phyloP scores from a whole-genome alignment of 2,113 vertebrate genomes.

The Motacilla alba region DNA sequence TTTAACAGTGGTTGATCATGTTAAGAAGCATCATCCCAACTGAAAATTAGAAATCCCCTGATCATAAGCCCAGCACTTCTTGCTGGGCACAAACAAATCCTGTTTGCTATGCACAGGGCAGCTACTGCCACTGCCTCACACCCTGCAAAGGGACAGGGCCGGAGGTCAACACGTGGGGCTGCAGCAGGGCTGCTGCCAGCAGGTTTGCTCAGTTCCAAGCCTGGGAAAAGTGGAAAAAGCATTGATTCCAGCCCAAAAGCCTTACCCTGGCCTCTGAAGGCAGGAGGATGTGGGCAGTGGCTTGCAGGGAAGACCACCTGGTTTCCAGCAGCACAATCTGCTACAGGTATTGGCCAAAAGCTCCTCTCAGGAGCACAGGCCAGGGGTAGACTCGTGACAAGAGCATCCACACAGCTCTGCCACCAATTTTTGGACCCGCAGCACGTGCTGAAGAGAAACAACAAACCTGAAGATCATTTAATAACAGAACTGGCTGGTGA shows the following conservation, averaged over 20 bases:
- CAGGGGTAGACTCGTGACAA: rapidly evolving
- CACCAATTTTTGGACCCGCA: rapidly evolving
- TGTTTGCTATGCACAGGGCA: not conserved
- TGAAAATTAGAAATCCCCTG: not conserved
- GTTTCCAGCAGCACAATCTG: not conserved
- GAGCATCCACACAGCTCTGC: not conserved
- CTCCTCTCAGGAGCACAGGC: not conserved
- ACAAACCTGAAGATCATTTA: not conserved
- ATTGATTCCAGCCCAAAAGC: not conserved
- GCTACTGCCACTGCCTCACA: not conserved
- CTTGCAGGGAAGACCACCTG: not conserved
- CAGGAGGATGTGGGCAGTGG: not conserved
- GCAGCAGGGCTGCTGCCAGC: not conserved
- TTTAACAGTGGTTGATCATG: not conserved
- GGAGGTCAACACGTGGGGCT: not conserved
- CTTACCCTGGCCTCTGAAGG: not conserved
- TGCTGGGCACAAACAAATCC: not conserved
- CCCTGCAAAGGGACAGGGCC: not conserved
- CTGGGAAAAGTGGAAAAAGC: not conserved
- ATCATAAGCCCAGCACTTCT: not conserved
- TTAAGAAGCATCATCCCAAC: not conserved
- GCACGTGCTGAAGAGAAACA: not conserved
- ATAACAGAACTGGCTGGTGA: not conserved
- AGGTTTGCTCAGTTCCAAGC: not conserved
- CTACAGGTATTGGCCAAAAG: not conserved